A percentile compares a stretch with the other conserved stretches of the same genome.
Evolutionary conservation across 2,888 invertebrate genomes (phyloP).

Genomic region (Hyposoter dolosus): DNA sequence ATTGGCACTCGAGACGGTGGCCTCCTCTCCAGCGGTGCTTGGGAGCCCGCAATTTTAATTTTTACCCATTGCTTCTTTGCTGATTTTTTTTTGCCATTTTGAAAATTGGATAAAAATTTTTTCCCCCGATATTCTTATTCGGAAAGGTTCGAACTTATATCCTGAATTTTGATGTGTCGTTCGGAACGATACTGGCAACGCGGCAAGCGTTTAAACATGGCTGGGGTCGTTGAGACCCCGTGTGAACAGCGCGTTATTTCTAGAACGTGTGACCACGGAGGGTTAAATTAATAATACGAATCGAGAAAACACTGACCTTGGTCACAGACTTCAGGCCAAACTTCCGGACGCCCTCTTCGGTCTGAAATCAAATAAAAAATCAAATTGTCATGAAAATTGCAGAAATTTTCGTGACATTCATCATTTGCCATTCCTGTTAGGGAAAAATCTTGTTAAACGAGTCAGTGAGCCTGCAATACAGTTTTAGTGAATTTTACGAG

Average conservation of each 20-base stretch:
- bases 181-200: too few species aligned
- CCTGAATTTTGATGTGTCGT: too few species aligned
- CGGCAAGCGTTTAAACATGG: too few species aligned
- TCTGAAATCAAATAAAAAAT: constrained; percentile 76
- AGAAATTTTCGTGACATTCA: constrained; percentile 17
- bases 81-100: neutral
- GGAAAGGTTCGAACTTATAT: too few species aligned
- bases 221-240: too few species aligned
- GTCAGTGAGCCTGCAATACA: constrained; percentile 33
- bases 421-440: constrained; percentile 56
- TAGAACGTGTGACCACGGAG: too few species aligned
- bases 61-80: too few species aligned
- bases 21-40: too few species aligned
- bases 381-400: neutral
- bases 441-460: constrained; percentile 43
- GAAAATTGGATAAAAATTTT: neutral
- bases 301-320: constrained; percentile 74
- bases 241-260: too few species aligned
- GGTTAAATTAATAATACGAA: neutral
- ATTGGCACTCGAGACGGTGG: too few species aligned
- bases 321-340: constrained; percentile 76
- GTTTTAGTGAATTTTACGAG: constrained; percentile 56
- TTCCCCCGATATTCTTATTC: too few species aligned
- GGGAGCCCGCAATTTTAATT: neutral
- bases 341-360: constrained; percentile 78